phyloP scores from a whole-genome alignment of 2,888 invertebrate genomes.

The Eubasilissa splendida region DNA sequence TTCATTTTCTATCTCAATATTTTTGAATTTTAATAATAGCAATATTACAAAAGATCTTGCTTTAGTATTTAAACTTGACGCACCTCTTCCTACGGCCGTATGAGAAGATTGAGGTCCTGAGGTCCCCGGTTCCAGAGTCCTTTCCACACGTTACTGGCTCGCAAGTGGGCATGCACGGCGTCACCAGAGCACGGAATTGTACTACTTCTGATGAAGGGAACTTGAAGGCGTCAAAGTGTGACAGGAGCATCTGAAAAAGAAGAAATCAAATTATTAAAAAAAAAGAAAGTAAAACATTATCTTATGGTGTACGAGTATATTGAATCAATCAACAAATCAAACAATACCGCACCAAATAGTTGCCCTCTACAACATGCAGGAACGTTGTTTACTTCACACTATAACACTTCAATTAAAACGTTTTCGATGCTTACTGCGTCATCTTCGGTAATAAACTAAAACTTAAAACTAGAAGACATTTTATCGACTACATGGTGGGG shows the following conservation, averaged over 20 bases:
- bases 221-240: conserved; percentile 96
- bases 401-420: no score
- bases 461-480: no score
- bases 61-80: neutral
- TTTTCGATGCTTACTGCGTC: no score
- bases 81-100: conserved; percentile 85
- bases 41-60: neutral
- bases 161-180: conserved; percentile 94
- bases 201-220: conserved; percentile 96
- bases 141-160: conserved; percentile 93
- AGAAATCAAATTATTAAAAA: conserved; percentile 11
- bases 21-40: neutral
- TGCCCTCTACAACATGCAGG: no score
- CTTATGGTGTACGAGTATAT: no score
- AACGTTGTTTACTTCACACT: no score
- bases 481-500: no score
- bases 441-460: no score
- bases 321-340: no score
- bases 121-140: conserved; percentile 86
- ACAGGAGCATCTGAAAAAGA: conserved; percentile 81
- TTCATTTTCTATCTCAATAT: neutral
- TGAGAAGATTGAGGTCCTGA: conserved; percentile 86
- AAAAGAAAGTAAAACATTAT: no score
- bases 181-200: conserved; percentile 95
- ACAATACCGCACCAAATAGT: no score